Evolutionary conservation across 2,797 vertebrate genomes (phyloP).

Genomic region (Poliocrania exsul): DNA sequence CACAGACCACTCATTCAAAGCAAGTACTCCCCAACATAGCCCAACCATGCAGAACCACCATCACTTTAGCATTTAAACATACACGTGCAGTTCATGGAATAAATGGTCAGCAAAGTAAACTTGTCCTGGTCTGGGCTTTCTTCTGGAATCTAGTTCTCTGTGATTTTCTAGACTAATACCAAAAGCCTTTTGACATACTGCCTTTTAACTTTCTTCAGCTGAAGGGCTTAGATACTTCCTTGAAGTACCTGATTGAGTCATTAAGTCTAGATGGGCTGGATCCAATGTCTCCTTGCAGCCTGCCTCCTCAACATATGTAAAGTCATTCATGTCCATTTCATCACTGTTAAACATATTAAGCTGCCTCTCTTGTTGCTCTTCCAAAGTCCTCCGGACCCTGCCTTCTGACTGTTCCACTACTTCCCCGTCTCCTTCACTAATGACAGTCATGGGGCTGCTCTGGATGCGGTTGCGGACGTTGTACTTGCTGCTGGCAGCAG

Average conservation of each 20-base stretch:
- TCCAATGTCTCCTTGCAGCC: conserved; percentile 21
- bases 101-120: conserved; percentile 47
- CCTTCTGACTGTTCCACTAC: conserved; percentile 60
- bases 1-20: conserved; percentile 51
- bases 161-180: conserved; percentile 32
- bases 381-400: conserved; percentile 48
- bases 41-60: conserved; percentile 1
- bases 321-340: conserved; percentile 38
- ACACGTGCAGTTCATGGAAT: conserved; percentile 26
- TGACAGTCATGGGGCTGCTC: conserved; percentile 98
- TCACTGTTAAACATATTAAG: conserved; percentile 49
- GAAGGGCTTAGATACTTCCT: conserved; percentile 78
- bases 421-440: conserved; percentile 94
- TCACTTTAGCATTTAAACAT: conserved; percentile 37
- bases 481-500: conserved; percentile 96
- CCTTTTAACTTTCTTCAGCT: conserved; percentile 78
- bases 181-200: conserved; percentile 4
- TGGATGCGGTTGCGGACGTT: conserved; percentile 91
- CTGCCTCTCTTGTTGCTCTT: conserved; percentile 19
- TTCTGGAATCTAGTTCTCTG: conserved; percentile 51
- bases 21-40: conserved; percentile 28
- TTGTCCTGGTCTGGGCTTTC: conserved; percentile 65
- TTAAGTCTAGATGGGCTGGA: conserved; percentile 18
- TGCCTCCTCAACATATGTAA: neutral
- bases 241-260: conserved; percentile 25